Percentiles rank a stretch among this genome's conserved stretches.
phyloP scores from a whole-genome alignment of 2,888 invertebrate species.

The Acanthoscelides obtectus region DNA sequence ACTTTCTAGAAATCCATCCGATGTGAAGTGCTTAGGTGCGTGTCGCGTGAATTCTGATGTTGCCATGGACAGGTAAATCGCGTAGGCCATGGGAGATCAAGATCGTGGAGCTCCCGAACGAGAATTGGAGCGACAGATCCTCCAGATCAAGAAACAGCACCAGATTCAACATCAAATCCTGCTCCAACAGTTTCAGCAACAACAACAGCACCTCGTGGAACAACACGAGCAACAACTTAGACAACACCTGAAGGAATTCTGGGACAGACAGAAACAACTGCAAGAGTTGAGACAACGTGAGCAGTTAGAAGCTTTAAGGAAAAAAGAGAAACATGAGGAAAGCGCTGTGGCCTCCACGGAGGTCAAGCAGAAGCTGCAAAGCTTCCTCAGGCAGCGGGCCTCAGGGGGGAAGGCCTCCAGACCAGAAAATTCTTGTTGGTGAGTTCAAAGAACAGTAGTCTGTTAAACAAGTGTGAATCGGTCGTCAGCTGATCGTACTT shows the following conservation, averaged over 20 bases:
- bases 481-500: neutral
- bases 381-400: conserved; percentile 48
- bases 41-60: neutral
- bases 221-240: conserved; percentile 87
- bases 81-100: conserved; percentile 42
- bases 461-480: neutral
- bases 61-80: conserved; percentile 30
- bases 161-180: conserved; percentile 89
- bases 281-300: conserved; percentile 72
- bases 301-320: conserved; percentile 77
- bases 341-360: conserved; percentile 95
- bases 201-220: conserved; percentile 84
- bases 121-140: conserved; percentile 48
- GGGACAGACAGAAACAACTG: conserved; percentile 86
- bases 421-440: conserved; percentile 47
- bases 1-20: no score
- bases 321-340: conserved; percentile 92
- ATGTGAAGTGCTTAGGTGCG: neutral
- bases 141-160: conserved; percentile 90
- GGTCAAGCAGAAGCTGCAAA: conserved; percentile 93
- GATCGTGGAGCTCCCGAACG: conserved; percentile 45
- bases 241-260: conserved; percentile 85
- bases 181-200: conserved; percentile 86
- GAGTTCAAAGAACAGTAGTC: conserved; percentile 25
- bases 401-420: conserved; percentile 42